These are phyloP conservation scores for Nezara viridula DNA, from an alignment of 2,888 invertebrate genomes.

Conservation along the genomic window DNA sequence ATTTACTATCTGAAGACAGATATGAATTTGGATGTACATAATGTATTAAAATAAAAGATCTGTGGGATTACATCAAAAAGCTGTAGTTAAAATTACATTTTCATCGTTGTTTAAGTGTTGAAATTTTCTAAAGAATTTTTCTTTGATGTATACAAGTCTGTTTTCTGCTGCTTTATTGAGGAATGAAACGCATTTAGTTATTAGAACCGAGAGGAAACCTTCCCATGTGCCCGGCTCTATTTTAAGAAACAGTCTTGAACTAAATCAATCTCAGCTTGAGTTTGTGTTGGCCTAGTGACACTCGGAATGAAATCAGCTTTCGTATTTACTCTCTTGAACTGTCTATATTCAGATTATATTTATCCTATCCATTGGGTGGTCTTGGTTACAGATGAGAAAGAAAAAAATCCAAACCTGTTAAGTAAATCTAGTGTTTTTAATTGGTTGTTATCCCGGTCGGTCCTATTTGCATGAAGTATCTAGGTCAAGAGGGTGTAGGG, in stretches of 20 bases:
- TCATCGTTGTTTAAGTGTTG: no score
- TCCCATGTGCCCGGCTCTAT: neutral
- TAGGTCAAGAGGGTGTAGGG: neutral
- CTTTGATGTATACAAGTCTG: neutral
- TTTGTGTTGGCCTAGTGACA: neutral
- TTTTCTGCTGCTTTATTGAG: neutral
- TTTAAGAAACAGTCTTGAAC: neutral
- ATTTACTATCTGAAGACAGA: no score
- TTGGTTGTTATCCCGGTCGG: neutral
- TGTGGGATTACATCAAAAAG: no score
- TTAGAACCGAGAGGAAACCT: neutral
- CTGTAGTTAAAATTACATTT: no score
- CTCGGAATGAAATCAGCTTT: neutral
- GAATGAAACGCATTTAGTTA: neutral
- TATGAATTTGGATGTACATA: no score
- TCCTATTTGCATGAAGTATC: neutral
- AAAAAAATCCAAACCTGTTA: no score
- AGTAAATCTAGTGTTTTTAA: neutral
- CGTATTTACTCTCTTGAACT: neutral
- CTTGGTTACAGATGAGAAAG: neutral
- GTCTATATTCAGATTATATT: neutral
- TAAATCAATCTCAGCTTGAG: constrained; percentile 12
- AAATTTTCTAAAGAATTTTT: neutral
- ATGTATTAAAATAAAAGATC: no score
- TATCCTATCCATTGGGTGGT: neutral